Evolutionary conservation across 2,888 invertebrate genomes (phyloP), one percentile per base, ranked within the genome.

Genomic region (Parelbella ahira): DNA sequence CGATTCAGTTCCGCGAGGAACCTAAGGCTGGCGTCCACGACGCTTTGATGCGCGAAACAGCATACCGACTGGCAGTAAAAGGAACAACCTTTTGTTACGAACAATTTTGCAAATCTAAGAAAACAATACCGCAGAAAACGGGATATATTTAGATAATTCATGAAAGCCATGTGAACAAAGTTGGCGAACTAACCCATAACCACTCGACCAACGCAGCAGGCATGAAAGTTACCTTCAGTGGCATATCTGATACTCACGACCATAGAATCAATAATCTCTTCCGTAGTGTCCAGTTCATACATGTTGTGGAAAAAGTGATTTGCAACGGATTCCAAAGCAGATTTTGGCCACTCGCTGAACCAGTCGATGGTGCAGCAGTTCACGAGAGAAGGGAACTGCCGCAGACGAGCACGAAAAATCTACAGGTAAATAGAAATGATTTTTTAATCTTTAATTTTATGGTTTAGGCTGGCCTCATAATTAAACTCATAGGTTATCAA

Each of bases 351-450:
- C 38, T 93, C 92, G 76, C 93, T 94, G 78, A 95, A 97, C 97
- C 97, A 97, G 76, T 97, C 96, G 53, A 97, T 96, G 1, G 97
- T 96, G 71, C 96, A 97, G 66, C 96, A 96, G 79, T 95, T 97
- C 18, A 97, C 95, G 20, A 97, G 78, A 0, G 96, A 96, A 0
- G 97, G 97, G 80, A 97, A 97, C 69, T 96, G 93, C 0, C 96
- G 89, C 2, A 97, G 89, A 0, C 94, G 89, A 0, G 93, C 92
- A 18, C 95, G 89, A 73, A 97, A 93, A 47, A 91, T 78, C 76
- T 88, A n/a, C n/a, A n/a, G n/a, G 50, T 0, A 8, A 38, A 19
- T 6, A 19, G 3, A 18, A 2, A 19, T 8, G 0, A n/a, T n/a
- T n/a, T n/a, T n/a, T n/a, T n/a, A n/a, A n/a, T n/a, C n/a, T n/a